Percentiles rank a stretch among this genome's conserved stretches.
Conservation (phyloP, 2,888 invertebrate species). For the Tortricodes alternella region DNA sequence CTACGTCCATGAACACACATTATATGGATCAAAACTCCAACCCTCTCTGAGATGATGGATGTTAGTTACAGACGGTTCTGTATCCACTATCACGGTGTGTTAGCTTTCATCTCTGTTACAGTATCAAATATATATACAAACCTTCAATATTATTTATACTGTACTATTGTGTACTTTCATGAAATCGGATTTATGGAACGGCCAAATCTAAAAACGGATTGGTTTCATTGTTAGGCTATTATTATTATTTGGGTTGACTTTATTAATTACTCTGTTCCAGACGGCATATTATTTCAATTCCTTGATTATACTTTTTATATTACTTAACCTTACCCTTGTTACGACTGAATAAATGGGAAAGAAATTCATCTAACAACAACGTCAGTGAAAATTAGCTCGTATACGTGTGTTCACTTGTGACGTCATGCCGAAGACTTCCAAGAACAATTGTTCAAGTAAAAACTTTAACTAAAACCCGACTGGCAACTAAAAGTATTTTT, state of each 20-base stretch:
- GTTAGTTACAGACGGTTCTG: constrained; percentile 40
- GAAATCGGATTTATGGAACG: too few relatives aligned
- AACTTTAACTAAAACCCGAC: too few relatives aligned
- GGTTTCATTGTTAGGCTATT: too few relatives aligned
- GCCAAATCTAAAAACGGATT: too few relatives aligned
- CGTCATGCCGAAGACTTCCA: background rate
- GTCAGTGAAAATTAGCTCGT: background rate
- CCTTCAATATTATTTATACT: too few relatives aligned
- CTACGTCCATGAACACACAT: constrained; percentile 49
- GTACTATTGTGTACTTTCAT: too few relatives aligned
- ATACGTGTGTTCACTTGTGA: background rate
- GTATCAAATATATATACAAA: background rate
- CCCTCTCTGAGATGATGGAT: constrained; percentile 52
- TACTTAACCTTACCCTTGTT: too few relatives aligned
- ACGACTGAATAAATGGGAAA: background rate
- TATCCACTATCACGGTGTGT: constrained; percentile 30
- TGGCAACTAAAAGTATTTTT: too few relatives aligned
- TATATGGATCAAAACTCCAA: constrained; percentile 53
- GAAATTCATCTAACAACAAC: background rate
- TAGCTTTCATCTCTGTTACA: constrained; percentile 15
- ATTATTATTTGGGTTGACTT: too few relatives aligned
- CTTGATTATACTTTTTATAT: too few relatives aligned
- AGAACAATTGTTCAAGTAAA: background rate
- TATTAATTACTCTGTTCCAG: too few relatives aligned
- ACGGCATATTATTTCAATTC: too few relatives aligned